Conservation (phyloP, 2,797 vertebrate species). For the Dryobates pubescens region DNA sequence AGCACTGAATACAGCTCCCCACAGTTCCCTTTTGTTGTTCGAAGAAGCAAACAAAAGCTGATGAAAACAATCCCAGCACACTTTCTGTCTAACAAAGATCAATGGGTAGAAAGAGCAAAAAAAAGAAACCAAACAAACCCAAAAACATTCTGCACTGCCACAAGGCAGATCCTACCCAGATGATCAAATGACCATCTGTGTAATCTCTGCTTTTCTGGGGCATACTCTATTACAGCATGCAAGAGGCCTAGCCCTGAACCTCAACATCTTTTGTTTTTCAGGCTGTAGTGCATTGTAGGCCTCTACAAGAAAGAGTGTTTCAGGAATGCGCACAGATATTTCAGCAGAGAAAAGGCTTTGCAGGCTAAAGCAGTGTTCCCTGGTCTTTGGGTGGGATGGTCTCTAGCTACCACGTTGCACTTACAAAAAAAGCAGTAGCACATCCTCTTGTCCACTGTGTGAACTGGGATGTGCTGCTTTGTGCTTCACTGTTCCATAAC, state of each 20-base stretch:
- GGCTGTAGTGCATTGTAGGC: background rate
- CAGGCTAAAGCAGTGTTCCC: background rate
- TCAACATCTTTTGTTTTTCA: background rate
- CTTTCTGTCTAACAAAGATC: constrained; percentile 49
- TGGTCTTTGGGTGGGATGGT: background rate
- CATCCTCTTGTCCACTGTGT: background rate
- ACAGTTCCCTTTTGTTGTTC: constrained; percentile 53
- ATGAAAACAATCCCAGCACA: constrained; percentile 47
- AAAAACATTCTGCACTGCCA: background rate
- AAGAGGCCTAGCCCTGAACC: background rate
- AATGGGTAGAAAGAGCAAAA: constrained; percentile 7
- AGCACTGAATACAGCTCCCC: constrained; percentile 21
- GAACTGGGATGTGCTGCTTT: background rate
- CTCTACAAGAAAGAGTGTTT: background rate
- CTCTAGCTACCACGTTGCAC: background rate
- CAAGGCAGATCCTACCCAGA: background rate
- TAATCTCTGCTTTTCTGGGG: background rate
- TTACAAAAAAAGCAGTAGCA: background rate
- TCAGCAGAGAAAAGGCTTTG: background rate
- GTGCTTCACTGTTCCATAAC: background rate
- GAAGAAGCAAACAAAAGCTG: constrained; percentile 51
- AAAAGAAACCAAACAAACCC: background rate
- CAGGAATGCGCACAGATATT: background rate
- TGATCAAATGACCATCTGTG: background rate
- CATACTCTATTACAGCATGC: background rate